Percentiles rank a stretch among this genome's conserved stretches.
These are phyloP conservation scores for Phylloscopus trochiloides DNA, from an alignment of 2,113 vertebrate species.

Conservation along the genomic window DNA sequence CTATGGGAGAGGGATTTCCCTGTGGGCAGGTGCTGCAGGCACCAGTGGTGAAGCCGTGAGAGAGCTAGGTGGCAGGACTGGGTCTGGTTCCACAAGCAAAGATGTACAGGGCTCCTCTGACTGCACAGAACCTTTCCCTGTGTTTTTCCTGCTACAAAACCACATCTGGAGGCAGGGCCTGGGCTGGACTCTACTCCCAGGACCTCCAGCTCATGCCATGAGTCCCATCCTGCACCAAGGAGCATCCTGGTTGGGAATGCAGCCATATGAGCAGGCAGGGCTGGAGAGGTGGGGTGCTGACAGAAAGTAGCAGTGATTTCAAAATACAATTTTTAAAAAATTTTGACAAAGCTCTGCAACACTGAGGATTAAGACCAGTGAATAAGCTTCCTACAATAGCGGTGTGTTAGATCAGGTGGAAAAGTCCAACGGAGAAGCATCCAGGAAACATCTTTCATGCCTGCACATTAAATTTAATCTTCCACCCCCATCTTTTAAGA, in stretches of 20 bases:
- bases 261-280: background rate
- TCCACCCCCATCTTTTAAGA: constrained; percentile 65
- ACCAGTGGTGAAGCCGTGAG: background rate
- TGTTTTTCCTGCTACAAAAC: background rate
- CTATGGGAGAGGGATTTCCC: fast-evolving
- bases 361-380: constrained; percentile 80
- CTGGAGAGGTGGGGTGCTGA: background rate
- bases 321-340: background rate
- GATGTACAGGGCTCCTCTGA: background rate
- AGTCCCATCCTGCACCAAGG: background rate
- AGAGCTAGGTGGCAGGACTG: background rate
- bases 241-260: background rate
- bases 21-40: background rate
- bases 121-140: background rate
- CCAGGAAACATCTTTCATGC: constrained; percentile 92
- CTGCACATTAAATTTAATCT: constrained; percentile 89
- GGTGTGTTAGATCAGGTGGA: constrained; percentile 75
- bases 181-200: background rate
- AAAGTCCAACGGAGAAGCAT: constrained; percentile 73
- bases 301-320: constrained; percentile 67
- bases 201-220: background rate
- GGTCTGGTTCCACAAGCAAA: fast-evolving
- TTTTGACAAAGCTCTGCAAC: constrained; percentile 71
- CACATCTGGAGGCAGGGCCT: background rate
- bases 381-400: constrained; percentile 79